These are phyloP conservation scores for Trichomalopsis sarcophagae DNA, from an alignment of 1,140 invertebrate genomes.

Conservation along the genomic window DNA sequence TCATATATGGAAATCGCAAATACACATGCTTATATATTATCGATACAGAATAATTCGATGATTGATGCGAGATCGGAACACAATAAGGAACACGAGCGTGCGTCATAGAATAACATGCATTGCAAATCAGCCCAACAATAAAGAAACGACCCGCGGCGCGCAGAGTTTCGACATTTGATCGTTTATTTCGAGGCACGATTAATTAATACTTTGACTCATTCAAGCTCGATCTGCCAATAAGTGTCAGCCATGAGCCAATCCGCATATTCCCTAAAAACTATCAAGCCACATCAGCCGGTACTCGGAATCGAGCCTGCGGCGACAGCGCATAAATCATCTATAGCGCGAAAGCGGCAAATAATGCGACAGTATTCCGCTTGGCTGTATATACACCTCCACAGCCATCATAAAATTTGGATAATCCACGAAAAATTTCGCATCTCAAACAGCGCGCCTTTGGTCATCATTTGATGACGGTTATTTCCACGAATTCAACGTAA, in stretches of 20 bases:
- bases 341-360: conserved; percentile 17
- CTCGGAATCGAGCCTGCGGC: not conserved
- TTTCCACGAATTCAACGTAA: too few species aligned
- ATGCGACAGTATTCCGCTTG: not conserved
- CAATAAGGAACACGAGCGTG: too few species aligned
- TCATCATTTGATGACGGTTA: too few species aligned
- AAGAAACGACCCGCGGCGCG: too few species aligned
- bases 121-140: too few species aligned
- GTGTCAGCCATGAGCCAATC: not conserved
- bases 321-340: conserved; percentile 8
- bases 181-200: not conserved
- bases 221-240: not conserved
- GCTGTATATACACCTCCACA: not conserved
- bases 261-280: not conserved
- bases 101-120: too few species aligned
- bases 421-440: not conserved
- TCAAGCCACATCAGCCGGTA: not conserved
- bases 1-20: too few species aligned
- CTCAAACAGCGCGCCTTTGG: too few species aligned
- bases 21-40: too few species aligned
- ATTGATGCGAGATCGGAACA: too few species aligned
- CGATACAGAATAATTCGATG: too few species aligned
- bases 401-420: not conserved
- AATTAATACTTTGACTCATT: not conserved
- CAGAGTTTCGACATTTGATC: too few species aligned